phyloP scores from a whole-genome alignment of 1,140 invertebrate species.

The Philotrypesis tridentata region DNA sequence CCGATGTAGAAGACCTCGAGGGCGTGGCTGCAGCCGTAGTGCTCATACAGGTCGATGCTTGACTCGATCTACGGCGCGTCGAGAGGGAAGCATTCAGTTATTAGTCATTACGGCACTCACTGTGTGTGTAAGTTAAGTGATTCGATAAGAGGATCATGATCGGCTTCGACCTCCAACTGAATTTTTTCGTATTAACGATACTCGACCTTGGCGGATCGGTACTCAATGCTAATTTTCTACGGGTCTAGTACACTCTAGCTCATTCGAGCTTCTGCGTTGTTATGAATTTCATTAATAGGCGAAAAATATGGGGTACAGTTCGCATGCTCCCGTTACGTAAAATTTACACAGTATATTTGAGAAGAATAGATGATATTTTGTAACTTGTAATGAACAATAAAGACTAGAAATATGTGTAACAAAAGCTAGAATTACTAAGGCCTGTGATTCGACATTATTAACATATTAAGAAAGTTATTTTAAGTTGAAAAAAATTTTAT shows the following conservation, averaged over 20 bases:
- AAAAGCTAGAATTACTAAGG: no score
- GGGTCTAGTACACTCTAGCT: neutral
- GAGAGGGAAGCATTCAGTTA: neutral
- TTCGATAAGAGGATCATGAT: neutral
- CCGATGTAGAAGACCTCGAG: slow-evolving; percentile 65
- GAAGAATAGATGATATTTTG: no score
- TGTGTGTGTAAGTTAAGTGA: neutral
- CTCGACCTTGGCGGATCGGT: neutral
- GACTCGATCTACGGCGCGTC: slow-evolving; percentile 56
- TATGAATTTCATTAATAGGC: neutral
- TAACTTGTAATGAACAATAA: no score
- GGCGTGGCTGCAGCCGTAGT: slow-evolving; percentile 50
- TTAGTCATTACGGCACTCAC: neutral
- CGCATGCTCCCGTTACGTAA: no score
- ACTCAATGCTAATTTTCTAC: neutral
- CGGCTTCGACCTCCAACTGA: no score
- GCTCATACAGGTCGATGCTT: slow-evolving; percentile 58
- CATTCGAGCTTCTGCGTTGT: neutral
- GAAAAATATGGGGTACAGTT: no score
- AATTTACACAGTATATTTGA: no score
- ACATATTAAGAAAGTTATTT: no score
- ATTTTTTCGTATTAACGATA: neutral
- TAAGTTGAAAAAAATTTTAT: no score
- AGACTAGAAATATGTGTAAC: no score
- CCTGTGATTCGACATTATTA: no score